phyloP scores from a whole-genome alignment of 2,797 vertebrate species.

The Labeo calbasu region DNA sequence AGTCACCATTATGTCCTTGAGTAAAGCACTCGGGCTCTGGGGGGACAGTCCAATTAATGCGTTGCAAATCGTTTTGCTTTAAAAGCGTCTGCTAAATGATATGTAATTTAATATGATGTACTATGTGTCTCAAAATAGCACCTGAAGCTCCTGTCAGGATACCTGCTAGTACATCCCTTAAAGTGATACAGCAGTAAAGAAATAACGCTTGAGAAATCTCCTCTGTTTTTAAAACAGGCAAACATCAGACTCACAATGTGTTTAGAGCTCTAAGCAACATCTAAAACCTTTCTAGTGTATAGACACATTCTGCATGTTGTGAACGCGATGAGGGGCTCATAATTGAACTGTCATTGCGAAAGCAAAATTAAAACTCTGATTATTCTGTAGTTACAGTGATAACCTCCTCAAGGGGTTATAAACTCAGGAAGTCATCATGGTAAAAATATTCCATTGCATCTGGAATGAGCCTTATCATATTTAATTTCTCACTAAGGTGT shows the following conservation, averaged over 20 bases:
- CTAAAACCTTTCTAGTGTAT: slow-evolving; percentile 5
- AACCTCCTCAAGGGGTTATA: slow-evolving; percentile 68
- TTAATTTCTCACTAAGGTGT: slow-evolving; percentile 73
- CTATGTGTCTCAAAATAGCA: slow-evolving; percentile 26
- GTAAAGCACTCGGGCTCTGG: slow-evolving; percentile 11
- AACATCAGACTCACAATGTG: not conserved
- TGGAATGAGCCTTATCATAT: slow-evolving; percentile 70
- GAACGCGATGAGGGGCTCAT: slow-evolving; percentile 23
- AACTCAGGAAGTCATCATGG: slow-evolving; percentile 60
- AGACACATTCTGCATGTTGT: not conserved
- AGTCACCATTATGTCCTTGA: slow-evolving; percentile 46
- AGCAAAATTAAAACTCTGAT: slow-evolving; percentile 52
- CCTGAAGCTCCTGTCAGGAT: slow-evolving; percentile 23
- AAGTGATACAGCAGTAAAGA: not conserved
- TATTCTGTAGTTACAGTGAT: slow-evolving; percentile 61
- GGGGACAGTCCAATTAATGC: slow-evolving; percentile 39
- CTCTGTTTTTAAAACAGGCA: not conserved
- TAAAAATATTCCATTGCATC: slow-evolving; percentile 71
- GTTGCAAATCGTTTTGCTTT: slow-evolving; percentile 32
- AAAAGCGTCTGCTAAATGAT: slow-evolving; percentile 39
- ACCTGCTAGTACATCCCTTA: slow-evolving; percentile 14
- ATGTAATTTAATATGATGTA: slow-evolving; percentile 46
- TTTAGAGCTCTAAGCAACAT: slow-evolving; percentile 9
- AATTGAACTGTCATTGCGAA: slow-evolving; percentile 45
- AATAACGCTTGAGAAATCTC: slow-evolving; percentile 7